Percentiles rank a stretch among this genome's conserved stretches.
Evolutionary conservation across 2,888 invertebrate species (phyloP).

Genomic region (Urechis unicinctus): DNA sequence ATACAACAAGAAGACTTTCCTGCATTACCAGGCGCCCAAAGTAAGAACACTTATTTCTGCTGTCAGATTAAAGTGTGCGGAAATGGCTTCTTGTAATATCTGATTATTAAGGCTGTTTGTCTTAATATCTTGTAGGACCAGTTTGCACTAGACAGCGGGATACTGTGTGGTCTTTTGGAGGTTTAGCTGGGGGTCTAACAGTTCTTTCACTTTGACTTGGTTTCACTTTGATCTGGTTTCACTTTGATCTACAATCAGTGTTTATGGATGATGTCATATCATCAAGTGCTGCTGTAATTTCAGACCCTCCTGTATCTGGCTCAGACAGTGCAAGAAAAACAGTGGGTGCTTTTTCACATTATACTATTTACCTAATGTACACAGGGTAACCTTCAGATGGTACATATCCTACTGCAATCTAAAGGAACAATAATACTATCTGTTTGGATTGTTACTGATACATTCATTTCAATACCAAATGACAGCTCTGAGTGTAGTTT

Average conservation of each 20-base stretch:
- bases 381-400: too few relatives aligned
- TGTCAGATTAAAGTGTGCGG: not conserved
- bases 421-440: too few relatives aligned
- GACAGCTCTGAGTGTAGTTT: conserved; percentile 16
- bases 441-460: not conserved
- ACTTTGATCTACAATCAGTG: too few relatives aligned
- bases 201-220: too few relatives aligned
- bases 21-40: conserved; percentile 77
- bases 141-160: too few relatives aligned
- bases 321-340: conserved; percentile 26
- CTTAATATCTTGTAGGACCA: too few relatives aligned
- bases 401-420: too few relatives aligned
- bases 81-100: not conserved
- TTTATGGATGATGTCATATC: too few relatives aligned
- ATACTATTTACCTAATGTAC: too few relatives aligned
- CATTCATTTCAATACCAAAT: not conserved
- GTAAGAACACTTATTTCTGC: conserved; percentile 25
- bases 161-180: too few relatives aligned
- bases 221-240: too few relatives aligned
- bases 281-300: conserved; percentile 4
- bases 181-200: too few relatives aligned
- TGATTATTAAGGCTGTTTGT: not conserved
- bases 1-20: conserved; percentile 99
- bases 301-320: conserved; percentile 28
- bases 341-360: conserved; percentile 18